Conservation (phyloP, 2,888 invertebrate species). For the Zelleria hepariella region DNA sequence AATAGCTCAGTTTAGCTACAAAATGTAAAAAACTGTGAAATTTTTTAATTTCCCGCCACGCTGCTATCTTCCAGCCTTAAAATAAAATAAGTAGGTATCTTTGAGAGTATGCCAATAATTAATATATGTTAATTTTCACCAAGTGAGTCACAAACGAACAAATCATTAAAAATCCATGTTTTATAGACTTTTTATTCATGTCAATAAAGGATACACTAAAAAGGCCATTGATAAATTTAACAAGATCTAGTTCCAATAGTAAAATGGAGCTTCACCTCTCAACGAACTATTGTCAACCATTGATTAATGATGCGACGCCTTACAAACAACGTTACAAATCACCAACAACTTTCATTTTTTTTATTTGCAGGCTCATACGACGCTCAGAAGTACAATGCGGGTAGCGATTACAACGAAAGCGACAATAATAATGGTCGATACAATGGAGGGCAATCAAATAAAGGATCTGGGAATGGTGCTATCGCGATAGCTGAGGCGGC, state of each 20-base stretch:
- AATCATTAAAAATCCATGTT: no score
- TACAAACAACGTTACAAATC: slow-evolving; percentile 45
- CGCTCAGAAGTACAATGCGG: slow-evolving; percentile 55
- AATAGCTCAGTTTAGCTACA: no score
- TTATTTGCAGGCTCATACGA: slow-evolving; percentile 66
- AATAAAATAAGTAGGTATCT: no score
- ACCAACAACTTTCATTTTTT: slow-evolving; percentile 58
- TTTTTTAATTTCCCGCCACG: no score
- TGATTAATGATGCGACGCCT: slow-evolving; percentile 49
- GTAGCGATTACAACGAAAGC: slow-evolving; percentile 43
- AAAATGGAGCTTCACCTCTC: slow-evolving; percentile 9
- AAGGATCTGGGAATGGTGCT: slow-evolving; percentile 30
- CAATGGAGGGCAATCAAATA: slow-evolving; percentile 36
- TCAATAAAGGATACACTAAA: neutral
- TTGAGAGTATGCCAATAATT: no score
- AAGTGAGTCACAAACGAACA: no score
- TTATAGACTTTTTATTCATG: no score
- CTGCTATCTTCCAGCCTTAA: no score
- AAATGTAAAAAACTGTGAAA: no score
- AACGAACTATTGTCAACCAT: slow-evolving; percentile 33
- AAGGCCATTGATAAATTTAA: neutral
- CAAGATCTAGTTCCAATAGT: neutral
- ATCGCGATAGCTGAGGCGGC: slow-evolving; percentile 25
- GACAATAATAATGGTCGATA: slow-evolving; percentile 30
- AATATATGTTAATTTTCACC: no score